Conservation (phyloP, 2,797 vertebrate species). For the Platyrinchus mystaceus region DNA sequence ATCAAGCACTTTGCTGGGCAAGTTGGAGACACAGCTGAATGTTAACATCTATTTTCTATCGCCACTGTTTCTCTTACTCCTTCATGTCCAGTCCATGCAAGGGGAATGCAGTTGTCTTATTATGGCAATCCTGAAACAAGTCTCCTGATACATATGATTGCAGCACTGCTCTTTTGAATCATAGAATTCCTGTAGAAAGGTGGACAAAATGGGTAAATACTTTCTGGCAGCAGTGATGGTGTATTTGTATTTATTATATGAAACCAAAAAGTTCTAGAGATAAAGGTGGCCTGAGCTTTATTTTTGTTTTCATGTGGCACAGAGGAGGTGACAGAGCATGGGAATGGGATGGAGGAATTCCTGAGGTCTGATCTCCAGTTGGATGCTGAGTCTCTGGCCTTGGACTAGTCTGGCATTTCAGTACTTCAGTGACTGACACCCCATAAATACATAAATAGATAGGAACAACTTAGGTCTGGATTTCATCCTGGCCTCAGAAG, state of each 20-base stretch:
- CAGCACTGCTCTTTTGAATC: neutral
- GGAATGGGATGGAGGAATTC: constrained; percentile 18
- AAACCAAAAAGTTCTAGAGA: neutral
- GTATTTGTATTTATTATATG: neutral
- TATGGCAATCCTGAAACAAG: neutral
- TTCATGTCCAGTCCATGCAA: neutral
- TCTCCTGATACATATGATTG: neutral
- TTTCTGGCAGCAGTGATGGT: neutral
- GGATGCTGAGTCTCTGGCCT: constrained; percentile 24
- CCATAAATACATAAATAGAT: constrained; percentile 63
- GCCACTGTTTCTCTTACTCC: neutral
- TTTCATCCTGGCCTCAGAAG: constrained; percentile 27
- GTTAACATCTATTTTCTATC: neutral
- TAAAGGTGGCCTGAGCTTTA: neutral
- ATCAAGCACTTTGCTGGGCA: neutral
- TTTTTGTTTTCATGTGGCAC: neutral
- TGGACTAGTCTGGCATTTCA: constrained; percentile 33
- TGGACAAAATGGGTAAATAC: neutral
- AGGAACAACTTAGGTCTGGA: constrained; percentile 43
- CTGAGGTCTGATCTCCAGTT: constrained; percentile 1
- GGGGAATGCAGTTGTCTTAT: neutral
- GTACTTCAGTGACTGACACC: constrained; percentile 3
- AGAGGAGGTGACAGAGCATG: neutral
- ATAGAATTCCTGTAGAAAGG: neutral
- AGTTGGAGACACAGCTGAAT: neutral